phyloP scores from a whole-genome alignment of 2,888 invertebrate genomes.

The Diaprepes abbreviatus region DNA sequence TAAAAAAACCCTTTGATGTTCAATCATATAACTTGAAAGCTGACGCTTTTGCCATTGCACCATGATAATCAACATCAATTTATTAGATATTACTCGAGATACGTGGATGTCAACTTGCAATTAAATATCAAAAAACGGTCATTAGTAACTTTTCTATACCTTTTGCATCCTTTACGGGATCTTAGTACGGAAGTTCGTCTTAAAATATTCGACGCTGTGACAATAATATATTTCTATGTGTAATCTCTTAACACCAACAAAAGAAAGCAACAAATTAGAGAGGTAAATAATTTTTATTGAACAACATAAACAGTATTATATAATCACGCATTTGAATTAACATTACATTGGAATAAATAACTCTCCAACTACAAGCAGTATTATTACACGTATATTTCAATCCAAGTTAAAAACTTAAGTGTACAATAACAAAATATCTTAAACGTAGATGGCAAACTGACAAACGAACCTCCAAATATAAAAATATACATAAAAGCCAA shows the following conservation, averaged over 20 bases:
- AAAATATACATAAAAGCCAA: constrained; percentile 35
- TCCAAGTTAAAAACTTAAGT: constrained; percentile 28
- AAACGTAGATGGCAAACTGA: constrained; percentile 15
- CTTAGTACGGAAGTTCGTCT: no score
- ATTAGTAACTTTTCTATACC: no score
- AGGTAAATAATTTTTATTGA: constrained; percentile 66
- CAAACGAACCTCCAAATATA: constrained; percentile 25
- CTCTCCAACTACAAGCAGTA: constrained; percentile 60
- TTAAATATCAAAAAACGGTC: no score
- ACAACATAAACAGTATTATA: constrained; percentile 64
- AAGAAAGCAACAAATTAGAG: constrained; percentile 53
- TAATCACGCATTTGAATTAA: constrained; percentile 65
- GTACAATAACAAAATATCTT: constrained; percentile 7
- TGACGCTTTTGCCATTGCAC: no score
- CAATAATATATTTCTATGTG: no score
- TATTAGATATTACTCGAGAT: no score
- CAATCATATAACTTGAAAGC: no score
- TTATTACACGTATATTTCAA: constrained; percentile 36
- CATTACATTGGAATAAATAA: constrained; percentile 65
- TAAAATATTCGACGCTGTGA: no score
- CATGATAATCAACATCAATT: no score
- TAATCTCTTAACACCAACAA: not conserved
- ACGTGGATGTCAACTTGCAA: no score
- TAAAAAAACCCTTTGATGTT: no score
- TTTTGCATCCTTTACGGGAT: no score